phyloP scores from a whole-genome alignment of 2,113 vertebrate species.

The Bos taurus region DNA sequence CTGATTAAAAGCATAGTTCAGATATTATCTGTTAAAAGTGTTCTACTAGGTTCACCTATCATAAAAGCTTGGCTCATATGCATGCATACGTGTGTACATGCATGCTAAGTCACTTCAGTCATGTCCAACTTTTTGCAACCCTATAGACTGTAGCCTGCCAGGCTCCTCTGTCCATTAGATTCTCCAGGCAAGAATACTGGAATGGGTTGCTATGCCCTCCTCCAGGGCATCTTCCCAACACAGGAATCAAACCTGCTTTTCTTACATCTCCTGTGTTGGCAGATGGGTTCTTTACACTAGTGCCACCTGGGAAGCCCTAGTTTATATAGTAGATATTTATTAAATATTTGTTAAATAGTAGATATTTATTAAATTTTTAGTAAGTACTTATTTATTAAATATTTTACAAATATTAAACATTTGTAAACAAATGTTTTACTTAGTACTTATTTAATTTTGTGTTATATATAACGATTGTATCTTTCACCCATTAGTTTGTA shows the following conservation, averaged over 20 bases:
- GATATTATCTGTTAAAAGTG: background rate
- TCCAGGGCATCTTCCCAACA: background rate
- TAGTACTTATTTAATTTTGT: slow-evolving; percentile 13
- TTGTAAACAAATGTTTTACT: background rate
- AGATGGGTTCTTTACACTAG: background rate
- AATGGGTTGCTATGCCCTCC: background rate
- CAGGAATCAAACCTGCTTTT: accelerated
- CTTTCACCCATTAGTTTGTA: background rate
- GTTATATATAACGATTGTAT: background rate
- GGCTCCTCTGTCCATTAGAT: background rate
- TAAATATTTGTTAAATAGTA: background rate
- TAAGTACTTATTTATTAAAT: background rate
- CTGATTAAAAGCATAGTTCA: background rate
- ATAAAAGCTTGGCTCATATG: background rate
- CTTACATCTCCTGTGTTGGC: background rate
- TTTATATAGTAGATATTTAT: background rate
- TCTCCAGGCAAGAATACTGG: background rate
- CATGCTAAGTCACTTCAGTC: background rate
- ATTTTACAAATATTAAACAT: background rate
- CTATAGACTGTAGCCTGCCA: background rate
- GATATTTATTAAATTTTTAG: background rate
- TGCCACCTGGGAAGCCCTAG: background rate
- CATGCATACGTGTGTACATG: background rate
- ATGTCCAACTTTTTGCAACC: background rate
- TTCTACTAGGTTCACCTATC: background rate